Evolutionary conservation across 2,113 vertebrate genomes (phyloP), one percentile per base, ranked within the genome.

Genomic region (Lanius ludovicianus): DNA sequence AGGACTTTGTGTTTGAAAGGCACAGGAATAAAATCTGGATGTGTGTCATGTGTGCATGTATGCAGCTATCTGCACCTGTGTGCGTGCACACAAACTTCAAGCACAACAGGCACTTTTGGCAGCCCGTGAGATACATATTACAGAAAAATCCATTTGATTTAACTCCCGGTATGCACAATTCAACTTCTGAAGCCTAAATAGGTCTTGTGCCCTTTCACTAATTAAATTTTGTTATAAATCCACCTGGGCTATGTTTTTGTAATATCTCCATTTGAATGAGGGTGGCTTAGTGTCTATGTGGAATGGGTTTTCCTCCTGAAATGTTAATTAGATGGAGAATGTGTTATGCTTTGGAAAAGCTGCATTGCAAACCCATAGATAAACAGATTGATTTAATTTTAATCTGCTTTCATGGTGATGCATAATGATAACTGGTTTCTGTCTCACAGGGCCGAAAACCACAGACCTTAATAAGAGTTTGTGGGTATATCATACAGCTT

Each of bases 361-460:
- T 94, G 95, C 79, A 79, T 84, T 93, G 93, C 95, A 94, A 97
- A 60, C 94, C 94, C 89, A 73, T 95, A 97, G 96, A 97, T 97
- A 98, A 98, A 98, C 98, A 98, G 97, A 97, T 97, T 95, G 98
- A 98, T 98, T 98, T 98, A 96, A 98, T 98, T 98, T 98, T 97
- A 97, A 98, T 98, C 97, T 98, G 93, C 94, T 95, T 98, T 97
- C 97, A 71, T 97, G 97, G 97, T 69, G 95, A 95, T 96, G 96
- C 98, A 97, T 98, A 95, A 91, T 94, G 97, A 97, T 97, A 97
- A 87, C 97, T 79, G 93, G 93, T 87, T 97, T 97, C 89, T 95
- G 95, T 97, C 97, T 97, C 97, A 5, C 41, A 95, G 97, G 97
- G 88, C 71, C 96, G 96, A 68, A 95, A 97, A 96, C 95, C 90